phyloP scores from a whole-genome alignment of 2,797 vertebrate species.

The Hydrophis major region DNA sequence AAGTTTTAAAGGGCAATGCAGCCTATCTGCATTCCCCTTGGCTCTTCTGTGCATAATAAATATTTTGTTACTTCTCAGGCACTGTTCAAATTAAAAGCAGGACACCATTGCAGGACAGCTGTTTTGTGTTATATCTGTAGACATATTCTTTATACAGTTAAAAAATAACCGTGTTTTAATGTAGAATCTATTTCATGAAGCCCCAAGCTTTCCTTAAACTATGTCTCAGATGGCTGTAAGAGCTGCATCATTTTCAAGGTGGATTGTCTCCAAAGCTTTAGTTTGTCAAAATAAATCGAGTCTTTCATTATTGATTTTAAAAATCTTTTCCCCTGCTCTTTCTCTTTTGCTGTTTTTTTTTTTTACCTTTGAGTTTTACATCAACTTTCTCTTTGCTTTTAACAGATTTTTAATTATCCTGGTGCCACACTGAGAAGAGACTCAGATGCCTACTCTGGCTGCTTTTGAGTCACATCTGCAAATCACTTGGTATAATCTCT shows the following conservation, averaged over 20 bases:
- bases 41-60: background rate
- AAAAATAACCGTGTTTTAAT: background rate
- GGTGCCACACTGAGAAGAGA: constrained; percentile 53
- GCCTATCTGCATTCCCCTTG: background rate
- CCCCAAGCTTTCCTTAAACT: background rate
- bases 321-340: background rate
- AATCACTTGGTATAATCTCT: constrained; percentile 65
- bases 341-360: constrained; percentile 22
- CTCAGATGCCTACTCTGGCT: constrained; percentile 49
- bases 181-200: constrained; percentile 13
- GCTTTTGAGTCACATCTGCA: constrained; percentile 60
- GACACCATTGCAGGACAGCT: constrained; percentile 8
- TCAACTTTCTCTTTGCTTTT: constrained; percentile 55
- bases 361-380: constrained; percentile 40
- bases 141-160: background rate
- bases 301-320: constrained; percentile 18
- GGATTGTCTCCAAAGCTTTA: background rate
- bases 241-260: background rate
- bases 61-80: constrained; percentile 12
- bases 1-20: background rate
- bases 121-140: background rate
- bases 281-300: constrained; percentile 17
- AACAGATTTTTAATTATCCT: constrained; percentile 68
- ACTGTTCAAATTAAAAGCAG: constrained; percentile 37
- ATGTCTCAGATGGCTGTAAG: background rate